phyloP scores from a whole-genome alignment of 2,888 invertebrate species.

The Alviniconcha strummeri region DNA sequence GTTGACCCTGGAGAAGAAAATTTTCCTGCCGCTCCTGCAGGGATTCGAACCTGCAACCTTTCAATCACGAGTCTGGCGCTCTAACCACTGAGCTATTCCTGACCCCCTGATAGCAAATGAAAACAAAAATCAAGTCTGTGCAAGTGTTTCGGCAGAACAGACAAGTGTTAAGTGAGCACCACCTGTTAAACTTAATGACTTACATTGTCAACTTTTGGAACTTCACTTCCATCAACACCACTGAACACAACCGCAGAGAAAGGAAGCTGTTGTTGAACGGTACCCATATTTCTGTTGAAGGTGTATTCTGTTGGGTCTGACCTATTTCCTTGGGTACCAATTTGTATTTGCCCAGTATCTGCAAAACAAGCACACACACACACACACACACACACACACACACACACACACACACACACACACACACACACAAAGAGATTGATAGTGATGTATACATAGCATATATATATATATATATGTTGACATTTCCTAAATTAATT shows the following conservation, averaged over 20 bases:
- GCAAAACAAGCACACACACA: neutral
- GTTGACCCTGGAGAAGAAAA: no score
- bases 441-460: neutral
- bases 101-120: no score
- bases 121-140: no score
- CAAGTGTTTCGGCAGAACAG: no score
- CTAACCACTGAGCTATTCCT: no score
- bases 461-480: neutral
- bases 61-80: no score
- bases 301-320: slow-evolving; percentile 11
- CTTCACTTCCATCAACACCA: slow-evolving; percentile 4
- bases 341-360: slow-evolving; percentile 34
- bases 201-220: slow-evolving; percentile 27
- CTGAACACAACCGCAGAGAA: slow-evolving; percentile 24
- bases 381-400: neutral
- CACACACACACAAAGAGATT: neutral
- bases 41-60: no score
- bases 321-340: slow-evolving; percentile 24
- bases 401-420: neutral
- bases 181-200: neutral
- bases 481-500: no score
- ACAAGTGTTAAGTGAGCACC: no score
- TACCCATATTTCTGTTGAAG: slow-evolving; percentile 5
- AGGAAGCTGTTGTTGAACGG: slow-evolving; percentile 3
- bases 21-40: no score